These are phyloP conservation scores for Cephalopholis sonnerati DNA, from an alignment of 2,113 vertebrate species.

Conservation along the genomic window DNA sequence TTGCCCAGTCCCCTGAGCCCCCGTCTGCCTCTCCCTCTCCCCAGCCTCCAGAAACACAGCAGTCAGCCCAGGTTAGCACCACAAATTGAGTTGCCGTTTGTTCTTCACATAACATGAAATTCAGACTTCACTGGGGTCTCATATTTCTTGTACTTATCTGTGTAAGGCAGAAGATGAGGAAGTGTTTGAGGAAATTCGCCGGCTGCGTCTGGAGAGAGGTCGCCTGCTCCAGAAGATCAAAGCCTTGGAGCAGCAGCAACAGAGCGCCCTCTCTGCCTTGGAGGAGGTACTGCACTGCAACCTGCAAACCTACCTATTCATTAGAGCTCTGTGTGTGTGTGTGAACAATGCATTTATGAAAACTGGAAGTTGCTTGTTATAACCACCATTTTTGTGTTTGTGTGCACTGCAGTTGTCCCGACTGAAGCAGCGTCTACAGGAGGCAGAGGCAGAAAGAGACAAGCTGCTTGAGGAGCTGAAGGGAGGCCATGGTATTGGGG, in stretches of 20 bases:
- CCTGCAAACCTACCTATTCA: too few relatives aligned
- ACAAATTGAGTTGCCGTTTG: constrained; percentile 12
- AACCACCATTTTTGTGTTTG: not conserved
- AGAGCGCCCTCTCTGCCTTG: constrained; percentile 83
- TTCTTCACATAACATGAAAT: not conserved
- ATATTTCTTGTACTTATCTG: not conserved
- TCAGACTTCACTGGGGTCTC: not conserved
- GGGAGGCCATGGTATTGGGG: constrained; percentile 80
- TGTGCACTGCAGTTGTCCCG: constrained; percentile 83
- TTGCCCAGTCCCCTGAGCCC: constrained; percentile 57
- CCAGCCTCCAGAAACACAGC: constrained; percentile 71
- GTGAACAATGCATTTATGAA: not conserved
- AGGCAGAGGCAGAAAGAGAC: constrained; percentile 88
- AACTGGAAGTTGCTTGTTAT: not conserved
- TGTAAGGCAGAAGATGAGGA: constrained; percentile 88
- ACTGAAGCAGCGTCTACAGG: constrained; percentile 84
- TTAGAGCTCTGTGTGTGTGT: not conserved
- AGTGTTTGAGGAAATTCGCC: constrained; percentile 93
- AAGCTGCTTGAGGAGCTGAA: constrained; percentile 87
- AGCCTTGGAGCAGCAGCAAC: constrained; percentile 90
- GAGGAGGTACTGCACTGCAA: constrained; percentile 80
- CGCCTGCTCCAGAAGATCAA: constrained; percentile 95
- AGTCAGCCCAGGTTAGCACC: constrained; percentile 61
- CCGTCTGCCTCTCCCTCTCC: constrained; percentile 66
- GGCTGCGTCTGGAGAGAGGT: constrained; percentile 90